Evolutionary conservation across 2,113 vertebrate genomes (phyloP), one percentile per base, ranked within the genome.

Genomic region (Struthio camelus): DNA sequence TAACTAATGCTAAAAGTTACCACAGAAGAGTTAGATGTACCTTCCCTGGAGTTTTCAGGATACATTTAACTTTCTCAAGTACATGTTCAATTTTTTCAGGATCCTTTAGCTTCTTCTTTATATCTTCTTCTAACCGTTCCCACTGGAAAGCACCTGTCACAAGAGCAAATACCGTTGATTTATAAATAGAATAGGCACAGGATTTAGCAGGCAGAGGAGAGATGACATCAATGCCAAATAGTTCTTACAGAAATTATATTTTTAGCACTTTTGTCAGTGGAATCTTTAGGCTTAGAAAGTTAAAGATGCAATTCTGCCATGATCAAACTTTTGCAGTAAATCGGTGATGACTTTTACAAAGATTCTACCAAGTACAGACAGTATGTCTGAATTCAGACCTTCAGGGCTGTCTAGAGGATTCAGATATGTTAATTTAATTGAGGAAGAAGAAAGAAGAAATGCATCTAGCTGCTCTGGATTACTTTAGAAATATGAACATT

Each of bases 51-150:
- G 96, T 96, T 95, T 98, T 98, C 94, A 98, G 95, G 83, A 99
- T 98, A n/a, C 98, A 99, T 95, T 99, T 98, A 88, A 99, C 98
- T 95, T 98, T 98, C 58, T 99, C 99, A 94, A 99, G 98, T 50
- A 99, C 98, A 75, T 98, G 96, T 69, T 98, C 98, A 94, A 98
- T 98, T 40, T 99, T 98, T 40, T 98, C 98, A 34, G 98, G 95
- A 97, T 98, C 99, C 94, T 99, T 99, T 97, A 99, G 66, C 96
- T 99, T 99, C 97, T 98, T 99, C 92, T 98, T 99, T 94, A 99
- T 96, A 23, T 98, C 98, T 79, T 99, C 99, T 98, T 99, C 99
- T 34, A 99, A 95, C 93, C 92, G 98, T 70, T 99, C 98, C 99
- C 99, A 99, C 88, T 99, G 99, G 95, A 98, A 99, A 96, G 99